Evolutionary conservation across 1,140 invertebrate genomes (phyloP), one percentile per base, ranked within the genome.

Genomic region (Aporrectodea caliginosa): DNA sequence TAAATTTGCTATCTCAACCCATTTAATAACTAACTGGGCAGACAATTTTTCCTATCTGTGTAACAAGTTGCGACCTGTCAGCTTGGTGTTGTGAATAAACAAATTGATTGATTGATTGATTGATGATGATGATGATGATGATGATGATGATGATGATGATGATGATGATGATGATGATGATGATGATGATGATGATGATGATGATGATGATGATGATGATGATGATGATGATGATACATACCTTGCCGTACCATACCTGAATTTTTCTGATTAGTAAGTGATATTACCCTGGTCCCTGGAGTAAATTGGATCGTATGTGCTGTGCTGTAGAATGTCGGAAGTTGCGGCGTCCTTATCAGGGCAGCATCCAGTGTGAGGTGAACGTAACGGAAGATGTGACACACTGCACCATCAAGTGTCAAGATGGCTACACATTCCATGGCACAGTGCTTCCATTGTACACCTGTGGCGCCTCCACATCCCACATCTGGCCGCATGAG

Each of bases 401-500:
- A 27, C 33, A n/a, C 27, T 78, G 77, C 69, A 78, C 69, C 29
- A 69, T 71, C 22, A 1, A 35, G 6, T 78, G 77, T 71, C 68
- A 29, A 2, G 32, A 30, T 22, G 77, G 69, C 32, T 78, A 71
- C 77, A 69, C 68, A 27, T 78, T 78, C 77, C 30, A 31, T 27
- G 69, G 77, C 29, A 58, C 68, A 29, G 69, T 71, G 16, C 33
- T 71, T 16, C 68, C 68, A 22, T 31, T 33, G 29, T 78, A 78
- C 77, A 69, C 58, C 16, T 78, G 77, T 33, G 77, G 77, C 68
- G 27, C 58, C 14, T 70, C 32, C 69, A 78, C 77, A 2, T 70
- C 77, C 69, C 70, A 78, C 35, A 30, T 70, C 31, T 78, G 77
- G 77, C 77, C 77, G 30, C 77, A 78, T 27, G 77, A 78, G 70